These are phyloP conservation scores for Furcifer pardalis DNA, from an alignment of 2,797 vertebrate species.

Conservation along the genomic window DNA sequence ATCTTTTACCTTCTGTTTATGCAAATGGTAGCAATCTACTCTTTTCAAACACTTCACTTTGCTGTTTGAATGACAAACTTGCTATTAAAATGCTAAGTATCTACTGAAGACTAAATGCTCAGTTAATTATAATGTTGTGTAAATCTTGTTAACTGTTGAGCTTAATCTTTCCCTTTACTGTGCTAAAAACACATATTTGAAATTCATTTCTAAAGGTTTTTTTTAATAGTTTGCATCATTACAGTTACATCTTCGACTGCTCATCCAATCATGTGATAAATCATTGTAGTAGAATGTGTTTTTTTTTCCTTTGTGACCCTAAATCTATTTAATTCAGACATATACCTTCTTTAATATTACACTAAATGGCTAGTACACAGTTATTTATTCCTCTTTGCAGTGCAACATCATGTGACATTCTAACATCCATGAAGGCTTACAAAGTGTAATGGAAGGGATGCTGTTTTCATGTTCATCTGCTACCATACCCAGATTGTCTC, in stretches of 20 bases:
- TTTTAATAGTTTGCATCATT: conserved; percentile 19
- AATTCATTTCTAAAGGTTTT: background rate
- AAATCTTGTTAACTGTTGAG: conserved; percentile 13
- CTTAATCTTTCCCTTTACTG: background rate
- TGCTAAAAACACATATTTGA: background rate
- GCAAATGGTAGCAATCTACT: background rate
- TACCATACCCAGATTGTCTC: background rate
- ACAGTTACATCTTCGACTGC: background rate
- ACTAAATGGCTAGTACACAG: background rate
- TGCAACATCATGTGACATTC: background rate
- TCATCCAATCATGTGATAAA: background rate
- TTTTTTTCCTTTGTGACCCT: background rate
- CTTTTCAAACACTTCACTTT: conserved; percentile 4
- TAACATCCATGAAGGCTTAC: background rate
- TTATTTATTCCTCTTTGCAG: background rate
- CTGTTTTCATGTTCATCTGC: background rate
- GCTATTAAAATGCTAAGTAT: conserved; percentile 2
- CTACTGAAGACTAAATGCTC: conserved; percentile 1
- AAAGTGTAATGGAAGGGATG: background rate
- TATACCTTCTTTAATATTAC: background rate
- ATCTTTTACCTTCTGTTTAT: background rate
- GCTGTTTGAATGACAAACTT: background rate
- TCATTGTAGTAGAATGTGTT: background rate
- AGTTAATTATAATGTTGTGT: conserved; percentile 10
- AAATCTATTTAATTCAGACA: background rate